Evolutionary conservation across 2,113 vertebrate species (phyloP).

Genomic region (Neodon shergylaensis): DNA sequence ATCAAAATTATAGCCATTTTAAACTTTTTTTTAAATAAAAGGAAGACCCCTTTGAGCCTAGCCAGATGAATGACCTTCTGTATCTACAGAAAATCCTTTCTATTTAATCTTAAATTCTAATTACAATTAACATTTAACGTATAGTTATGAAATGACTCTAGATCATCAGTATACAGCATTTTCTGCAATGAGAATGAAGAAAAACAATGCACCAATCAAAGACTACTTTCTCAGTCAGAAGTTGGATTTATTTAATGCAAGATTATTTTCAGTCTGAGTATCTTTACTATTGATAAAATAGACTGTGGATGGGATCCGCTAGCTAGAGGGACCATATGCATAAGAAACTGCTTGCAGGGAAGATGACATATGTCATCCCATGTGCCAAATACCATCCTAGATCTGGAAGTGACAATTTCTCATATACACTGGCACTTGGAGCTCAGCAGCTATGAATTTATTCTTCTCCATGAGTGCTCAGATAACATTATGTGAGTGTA

Average conservation of each 20-base stretch:
- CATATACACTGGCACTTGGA: constrained; percentile 74
- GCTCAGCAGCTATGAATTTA: constrained; percentile 65
- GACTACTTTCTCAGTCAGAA: constrained; percentile 46
- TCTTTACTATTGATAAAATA: constrained; percentile 79
- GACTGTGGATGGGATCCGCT: constrained; percentile 58
- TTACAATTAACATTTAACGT: neutral
- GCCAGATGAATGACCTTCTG: neutral
- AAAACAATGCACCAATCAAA: constrained; percentile 18
- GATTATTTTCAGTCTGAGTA: constrained; percentile 74
- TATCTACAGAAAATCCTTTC: neutral
- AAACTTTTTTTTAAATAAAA: neutral
- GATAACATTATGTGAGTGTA: constrained; percentile 65
- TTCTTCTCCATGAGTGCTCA: constrained; percentile 66
- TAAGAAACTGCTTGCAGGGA: constrained; percentile 71
- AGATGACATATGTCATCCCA: constrained; percentile 80
- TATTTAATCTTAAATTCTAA: constrained; percentile 38
- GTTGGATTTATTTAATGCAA: constrained; percentile 59
- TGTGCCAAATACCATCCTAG: constrained; percentile 79
- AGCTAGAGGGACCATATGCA: constrained; percentile 78
- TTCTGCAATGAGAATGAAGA: constrained; percentile 13
- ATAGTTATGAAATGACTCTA: neutral
- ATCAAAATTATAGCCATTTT: constrained; percentile 48
- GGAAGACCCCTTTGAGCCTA: neutral
- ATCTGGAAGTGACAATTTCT: constrained; percentile 81
- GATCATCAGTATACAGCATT: neutral